Base-by-base conservation (phyloP, 2,113 vertebrate species). In the Numenius arquata region DNA sequence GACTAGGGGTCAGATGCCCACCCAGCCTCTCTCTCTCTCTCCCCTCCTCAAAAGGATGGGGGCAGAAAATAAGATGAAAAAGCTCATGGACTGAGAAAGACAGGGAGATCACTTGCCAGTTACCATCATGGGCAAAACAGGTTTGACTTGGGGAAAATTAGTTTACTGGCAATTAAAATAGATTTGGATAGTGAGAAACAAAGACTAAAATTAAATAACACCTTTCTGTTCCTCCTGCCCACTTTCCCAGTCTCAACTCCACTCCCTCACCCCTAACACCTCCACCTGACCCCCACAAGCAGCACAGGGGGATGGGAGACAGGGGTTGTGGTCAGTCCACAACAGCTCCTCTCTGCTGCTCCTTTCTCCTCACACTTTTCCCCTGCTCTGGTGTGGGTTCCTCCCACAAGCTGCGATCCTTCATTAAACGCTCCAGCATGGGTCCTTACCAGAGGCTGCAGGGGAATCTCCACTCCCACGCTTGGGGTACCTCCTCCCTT, bases 11-110 rank as follows among this genome's bases (percentile, higher is more conserved):
- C 59, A 79, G 22, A 25, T 52, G 32, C 19, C 29, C 52, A 38
- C 20, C 20, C 56, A n/a, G n/a, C 12, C 0, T 1, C 27, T 47
- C 0, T 1, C 0, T 1, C 15, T 65, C 36, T 16, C 26, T 66
- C 9, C 9, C 5, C 18, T 66, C 8, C n/a, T 86, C 45, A 73
- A 55, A 68, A 89, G 7, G 29, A 27, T 8, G 40, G 9, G 2
- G 11, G 2, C 29, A 72, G 43, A 68, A 26, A 72, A 34, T 30
- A 45, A 41, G 22, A 55, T 11, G 5, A 56, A 87, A 89, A 87
- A 65, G 1, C 14, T 84, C 11, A 8, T 21, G 40, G 9, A 3
- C 11, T 65, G 32, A 65, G 26, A 68, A 81, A 56, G 32, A 78
- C 27, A 38, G 5, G 11, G 38, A 73, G 19, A 27, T 50, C 8